Conservation (phyloP, 2,888 invertebrate genomes). For the Plemyria rubiginata region DNA sequence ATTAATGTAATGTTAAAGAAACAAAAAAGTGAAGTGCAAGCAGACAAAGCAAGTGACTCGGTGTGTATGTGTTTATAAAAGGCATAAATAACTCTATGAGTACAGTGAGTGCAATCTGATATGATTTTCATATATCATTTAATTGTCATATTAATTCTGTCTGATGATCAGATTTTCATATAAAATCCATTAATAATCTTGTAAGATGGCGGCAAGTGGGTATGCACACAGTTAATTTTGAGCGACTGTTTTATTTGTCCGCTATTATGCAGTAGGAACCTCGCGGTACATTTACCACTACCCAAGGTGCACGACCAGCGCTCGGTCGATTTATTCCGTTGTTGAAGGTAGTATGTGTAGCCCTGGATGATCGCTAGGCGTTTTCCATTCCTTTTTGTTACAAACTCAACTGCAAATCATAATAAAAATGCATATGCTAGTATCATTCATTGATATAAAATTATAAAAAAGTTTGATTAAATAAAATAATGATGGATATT, state of each 20-base stretch:
- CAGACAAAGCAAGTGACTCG: too few species aligned
- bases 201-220: neutral
- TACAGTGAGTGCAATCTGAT: too few species aligned
- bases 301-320: slow-evolving; percentile 21
- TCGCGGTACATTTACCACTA: slow-evolving; percentile 1
- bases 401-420: slow-evolving; percentile 10
- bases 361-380: slow-evolving; percentile 23
- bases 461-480: too few species aligned
- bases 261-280: neutral
- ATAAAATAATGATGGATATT: neutral
- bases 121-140: too few species aligned
- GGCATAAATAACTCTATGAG: too few species aligned
- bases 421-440: neutral
- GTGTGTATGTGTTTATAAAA: too few species aligned
- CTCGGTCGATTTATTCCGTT: neutral
- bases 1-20: too few species aligned
- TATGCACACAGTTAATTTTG: neutral
- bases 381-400: slow-evolving; percentile 9
- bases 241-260: neutral
- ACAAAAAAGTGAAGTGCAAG: too few species aligned
- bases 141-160: too few species aligned
- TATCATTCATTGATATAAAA: too few species aligned
- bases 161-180: slow-evolving; percentile 7
- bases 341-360: slow-evolving; percentile 25
- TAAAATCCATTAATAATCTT: slow-evolving; percentile 15